These are phyloP conservation scores for Phycodurus eques DNA, from an alignment of 2,113 vertebrate genomes.

Conservation along the genomic window DNA sequence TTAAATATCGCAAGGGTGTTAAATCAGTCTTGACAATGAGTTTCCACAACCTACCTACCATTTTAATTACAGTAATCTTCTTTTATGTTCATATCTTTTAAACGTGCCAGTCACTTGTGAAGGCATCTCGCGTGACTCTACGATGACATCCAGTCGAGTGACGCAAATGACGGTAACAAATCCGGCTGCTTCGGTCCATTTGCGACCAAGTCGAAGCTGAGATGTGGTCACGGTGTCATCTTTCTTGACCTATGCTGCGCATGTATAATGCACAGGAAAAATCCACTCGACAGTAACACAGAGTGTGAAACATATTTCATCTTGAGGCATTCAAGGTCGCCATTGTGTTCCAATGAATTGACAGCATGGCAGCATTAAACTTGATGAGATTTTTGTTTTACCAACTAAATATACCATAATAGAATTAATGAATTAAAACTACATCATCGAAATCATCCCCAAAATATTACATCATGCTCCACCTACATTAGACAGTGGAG, in stretches of 20 bases:
- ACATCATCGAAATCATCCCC: no score
- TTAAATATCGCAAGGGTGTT: constrained; percentile 19
- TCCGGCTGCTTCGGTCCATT: not conserved
- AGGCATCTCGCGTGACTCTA: not conserved
- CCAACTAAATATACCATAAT: no score
- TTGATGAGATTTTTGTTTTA: constrained; percentile 3
- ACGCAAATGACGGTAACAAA: not conserved
- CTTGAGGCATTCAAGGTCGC: not conserved
- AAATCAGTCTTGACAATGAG: constrained; percentile 18
- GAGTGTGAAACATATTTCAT: not conserved
- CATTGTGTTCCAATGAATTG: constrained; percentile 5
- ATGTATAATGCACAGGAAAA: not conserved
- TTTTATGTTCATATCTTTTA: constrained; percentile 13
- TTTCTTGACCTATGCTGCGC: not conserved
- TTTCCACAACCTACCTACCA: not conserved
- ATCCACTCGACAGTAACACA: not conserved
- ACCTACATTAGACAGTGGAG: not conserved
- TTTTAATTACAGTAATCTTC: constrained; percentile 8
- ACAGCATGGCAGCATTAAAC: constrained; percentile 14
- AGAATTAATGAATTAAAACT: no score
- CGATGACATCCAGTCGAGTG: not conserved
- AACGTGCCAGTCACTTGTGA: constrained; percentile 11
- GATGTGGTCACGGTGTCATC: not conserved
- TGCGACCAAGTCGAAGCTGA: not conserved
- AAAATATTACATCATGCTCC: not conserved